Conservation (phyloP, 2,797 vertebrate genomes). For the Falco rusticolus region DNA sequence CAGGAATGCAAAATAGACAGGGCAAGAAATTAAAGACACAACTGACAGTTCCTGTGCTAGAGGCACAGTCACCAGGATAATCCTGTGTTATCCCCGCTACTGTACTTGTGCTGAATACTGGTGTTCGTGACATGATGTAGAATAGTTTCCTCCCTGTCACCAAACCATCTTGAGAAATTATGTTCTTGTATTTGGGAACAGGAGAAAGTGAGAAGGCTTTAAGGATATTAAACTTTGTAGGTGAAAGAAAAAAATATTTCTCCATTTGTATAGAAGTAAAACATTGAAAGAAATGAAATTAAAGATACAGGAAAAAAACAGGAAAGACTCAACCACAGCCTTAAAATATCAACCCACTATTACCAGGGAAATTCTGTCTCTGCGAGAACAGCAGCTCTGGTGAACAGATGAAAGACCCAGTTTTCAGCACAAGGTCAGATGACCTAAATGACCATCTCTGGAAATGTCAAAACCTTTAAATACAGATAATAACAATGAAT, state of each 20-base stretch:
- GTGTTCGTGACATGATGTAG: fast-evolving
- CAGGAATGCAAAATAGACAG: neutral
- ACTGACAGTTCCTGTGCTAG: neutral
- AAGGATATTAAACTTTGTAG: neutral
- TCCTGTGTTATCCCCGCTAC: neutral
- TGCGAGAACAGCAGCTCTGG: neutral
- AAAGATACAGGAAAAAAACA: neutral
- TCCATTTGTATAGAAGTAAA: neutral
- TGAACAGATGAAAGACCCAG: neutral
- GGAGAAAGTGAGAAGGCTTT: neutral
- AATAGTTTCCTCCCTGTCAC: neutral
- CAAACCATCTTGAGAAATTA: neutral
- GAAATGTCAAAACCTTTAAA: neutral
- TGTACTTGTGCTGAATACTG: neutral
- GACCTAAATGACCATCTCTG: neutral
- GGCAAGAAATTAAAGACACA: neutral
- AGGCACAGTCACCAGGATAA: neutral
- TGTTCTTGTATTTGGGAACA: neutral
- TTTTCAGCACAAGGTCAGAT: neutral
- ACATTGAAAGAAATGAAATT: neutral
- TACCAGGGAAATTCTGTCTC: neutral
- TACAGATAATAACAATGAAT: neutral
- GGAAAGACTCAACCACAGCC: neutral
- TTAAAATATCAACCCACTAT: neutral
- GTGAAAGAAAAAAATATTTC: neutral